phyloP scores from a whole-genome alignment of 1,140 invertebrate species.

The Littorina saxatilis region DNA sequence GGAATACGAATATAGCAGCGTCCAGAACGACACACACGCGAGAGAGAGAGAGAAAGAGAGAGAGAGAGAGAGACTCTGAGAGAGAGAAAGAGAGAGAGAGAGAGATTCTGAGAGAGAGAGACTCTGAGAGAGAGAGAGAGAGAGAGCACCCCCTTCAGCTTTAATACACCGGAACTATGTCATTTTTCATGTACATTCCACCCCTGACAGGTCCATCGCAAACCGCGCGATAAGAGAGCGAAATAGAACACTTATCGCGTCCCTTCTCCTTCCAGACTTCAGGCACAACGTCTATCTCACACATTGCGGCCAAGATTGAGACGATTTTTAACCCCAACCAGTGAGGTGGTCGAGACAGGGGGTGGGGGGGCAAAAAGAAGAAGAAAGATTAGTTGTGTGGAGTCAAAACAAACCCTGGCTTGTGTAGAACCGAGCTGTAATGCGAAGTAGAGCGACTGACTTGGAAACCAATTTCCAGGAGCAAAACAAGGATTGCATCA shows the following conservation, averaged over 20 bases:
- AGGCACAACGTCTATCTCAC: background rate
- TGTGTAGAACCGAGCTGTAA: too few species aligned
- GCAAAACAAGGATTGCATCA: constrained; percentile 22
- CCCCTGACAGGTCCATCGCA: background rate
- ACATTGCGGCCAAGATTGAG: background rate
- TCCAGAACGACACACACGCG: too few species aligned
- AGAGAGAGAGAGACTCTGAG: background rate
- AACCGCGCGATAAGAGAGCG: background rate
- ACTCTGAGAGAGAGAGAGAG: too few species aligned
- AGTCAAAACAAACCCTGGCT: too few species aligned
- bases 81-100: background rate
- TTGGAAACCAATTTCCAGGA: too few species aligned
- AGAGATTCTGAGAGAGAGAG: background rate
- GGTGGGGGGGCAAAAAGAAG: too few species aligned
- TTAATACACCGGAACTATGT: background rate
- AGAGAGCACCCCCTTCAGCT: too few species aligned
- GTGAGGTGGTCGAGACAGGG: too few species aligned
- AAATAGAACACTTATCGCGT: background rate
- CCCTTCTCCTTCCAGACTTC: background rate
- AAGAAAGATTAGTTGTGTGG: too few species aligned
- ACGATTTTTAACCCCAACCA: background rate
- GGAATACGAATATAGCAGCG: too few species aligned
- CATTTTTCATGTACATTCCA: background rate
- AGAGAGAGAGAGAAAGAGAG: background rate
- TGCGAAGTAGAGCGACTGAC: too few species aligned